A percentile compares a stretch with the other conserved stretches of the same genome.
Evolutionary conservation across 2,113 vertebrate genomes (phyloP).

Genomic region (Ptychochromis oligacanthus): DNA sequence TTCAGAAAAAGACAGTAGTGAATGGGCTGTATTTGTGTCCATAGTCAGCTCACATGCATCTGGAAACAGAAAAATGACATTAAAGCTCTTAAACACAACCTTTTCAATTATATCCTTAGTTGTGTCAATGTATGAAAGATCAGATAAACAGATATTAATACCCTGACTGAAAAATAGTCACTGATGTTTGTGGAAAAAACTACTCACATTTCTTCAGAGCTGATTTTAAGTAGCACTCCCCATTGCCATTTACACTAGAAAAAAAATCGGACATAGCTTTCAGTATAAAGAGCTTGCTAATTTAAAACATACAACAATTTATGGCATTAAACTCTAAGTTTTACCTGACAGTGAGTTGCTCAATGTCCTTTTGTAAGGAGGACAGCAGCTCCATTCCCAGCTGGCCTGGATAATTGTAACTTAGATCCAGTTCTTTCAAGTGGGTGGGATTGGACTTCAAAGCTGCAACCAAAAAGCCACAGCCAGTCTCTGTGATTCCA

Average conservation of each 20-base stretch:
- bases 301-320: too few relatives aligned
- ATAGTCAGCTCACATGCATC: conserved; percentile 28
- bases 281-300: too few relatives aligned
- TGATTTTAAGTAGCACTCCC: conserved; percentile 42
- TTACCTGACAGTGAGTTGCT: conserved; percentile 23
- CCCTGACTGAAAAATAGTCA: too few relatives aligned
- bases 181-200: too few relatives aligned
- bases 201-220: conserved; percentile 47
- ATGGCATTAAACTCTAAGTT: too few relatives aligned
- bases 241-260: background rate
- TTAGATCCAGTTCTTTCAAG: conserved; percentile 38
- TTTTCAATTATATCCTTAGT: too few relatives aligned
- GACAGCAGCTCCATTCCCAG: conserved; percentile 7
- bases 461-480: background rate
- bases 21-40: conserved; percentile 30
- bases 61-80: background rate
- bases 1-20: conserved; percentile 6
- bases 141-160: too few relatives aligned
- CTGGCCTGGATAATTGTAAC: conserved; percentile 23
- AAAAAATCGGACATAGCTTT: too few relatives aligned
- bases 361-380: background rate
- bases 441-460: background rate
- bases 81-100: too few relatives aligned
- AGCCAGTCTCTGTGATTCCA: conserved; percentile 29
- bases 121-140: too few relatives aligned